A percentile compares a stretch with the other conserved stretches of the same genome.
These are phyloP conservation scores for Procambarus virginalis DNA, from an alignment of 1,140 invertebrate genomes.

Conservation along the genomic window DNA sequence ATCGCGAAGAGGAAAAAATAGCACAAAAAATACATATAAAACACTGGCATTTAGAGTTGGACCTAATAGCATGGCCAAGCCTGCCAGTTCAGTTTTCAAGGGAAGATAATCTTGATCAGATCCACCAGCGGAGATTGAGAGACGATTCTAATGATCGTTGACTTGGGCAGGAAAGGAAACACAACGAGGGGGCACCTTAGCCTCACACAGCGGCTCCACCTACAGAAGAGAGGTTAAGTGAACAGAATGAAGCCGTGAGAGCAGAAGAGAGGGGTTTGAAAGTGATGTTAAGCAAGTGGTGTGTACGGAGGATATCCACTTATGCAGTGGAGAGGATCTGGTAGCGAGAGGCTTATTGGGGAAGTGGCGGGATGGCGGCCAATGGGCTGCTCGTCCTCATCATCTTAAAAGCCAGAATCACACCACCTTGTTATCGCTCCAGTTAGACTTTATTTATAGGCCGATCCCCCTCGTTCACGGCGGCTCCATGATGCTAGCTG, in stretches of 20 bases:
- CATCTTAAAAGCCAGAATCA: conserved; percentile 18
- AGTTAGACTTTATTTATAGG: not conserved
- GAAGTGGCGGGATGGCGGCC: not conserved
- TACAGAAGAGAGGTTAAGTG: not conserved
- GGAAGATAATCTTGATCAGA: no score
- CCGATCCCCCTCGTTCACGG: not conserved
- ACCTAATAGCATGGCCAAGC: no score
- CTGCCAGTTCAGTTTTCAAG: no score
- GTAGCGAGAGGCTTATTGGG: not conserved
- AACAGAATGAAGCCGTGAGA: not conserved
- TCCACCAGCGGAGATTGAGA: no score
- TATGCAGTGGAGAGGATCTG: not conserved
- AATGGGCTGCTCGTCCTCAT: not conserved
- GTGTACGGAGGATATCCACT: not conserved
- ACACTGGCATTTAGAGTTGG: no score
- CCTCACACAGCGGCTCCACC: not conserved
- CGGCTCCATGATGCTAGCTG: no score
- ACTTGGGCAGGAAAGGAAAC: no score
- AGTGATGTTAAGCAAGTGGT: conserved; percentile 1
- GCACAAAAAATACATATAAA: no score
- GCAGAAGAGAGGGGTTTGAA: not conserved
- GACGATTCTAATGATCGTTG: no score
- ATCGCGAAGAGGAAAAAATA: not conserved
- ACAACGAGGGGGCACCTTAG: not conserved
- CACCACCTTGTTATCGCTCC: not conserved